These are phyloP conservation scores for Mesaphorura yosii DNA, from an alignment of 1,140 invertebrate genomes.

Conservation along the genomic window DNA sequence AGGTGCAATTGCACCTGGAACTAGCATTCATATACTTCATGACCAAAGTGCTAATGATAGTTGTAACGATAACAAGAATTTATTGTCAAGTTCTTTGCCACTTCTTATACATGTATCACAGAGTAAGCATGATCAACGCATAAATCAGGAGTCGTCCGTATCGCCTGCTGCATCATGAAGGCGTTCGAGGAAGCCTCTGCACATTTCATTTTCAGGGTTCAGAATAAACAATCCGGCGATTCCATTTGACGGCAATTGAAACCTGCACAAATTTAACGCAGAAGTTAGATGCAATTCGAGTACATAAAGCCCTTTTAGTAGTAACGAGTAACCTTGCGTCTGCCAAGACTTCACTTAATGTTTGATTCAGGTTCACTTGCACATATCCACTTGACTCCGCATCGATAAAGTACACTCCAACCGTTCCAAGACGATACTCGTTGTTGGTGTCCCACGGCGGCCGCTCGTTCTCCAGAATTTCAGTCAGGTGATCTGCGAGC, in stretches of 20 bases:
- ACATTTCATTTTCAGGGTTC: slow-evolving; percentile 13
- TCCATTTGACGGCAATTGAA: slow-evolving; percentile 16
- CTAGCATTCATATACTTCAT: too few relatives aligned
- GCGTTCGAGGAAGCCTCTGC: slow-evolving; percentile 3
- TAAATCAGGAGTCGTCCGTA: too few relatives aligned
- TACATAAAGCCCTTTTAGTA: background rate
- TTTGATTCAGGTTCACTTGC: slow-evolving; percentile 32
- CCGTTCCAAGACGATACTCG: slow-evolving; percentile 51
- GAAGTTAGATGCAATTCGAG: background rate
- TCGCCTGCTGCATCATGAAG: background rate
- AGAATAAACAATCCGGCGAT: slow-evolving; percentile 19
- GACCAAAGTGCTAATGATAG: too few relatives aligned
- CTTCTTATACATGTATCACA: too few relatives aligned
- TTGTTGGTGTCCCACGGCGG: slow-evolving; percentile 61
- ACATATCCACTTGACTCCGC: slow-evolving; percentile 50
- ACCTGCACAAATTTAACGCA: slow-evolving; percentile 8
- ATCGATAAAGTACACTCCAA: slow-evolving; percentile 73
- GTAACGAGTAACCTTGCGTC: slow-evolving; percentile 4
- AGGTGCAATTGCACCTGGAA: too few relatives aligned
- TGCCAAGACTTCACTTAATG: slow-evolving; percentile 2
- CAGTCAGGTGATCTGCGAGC: slow-evolving; percentile 56
- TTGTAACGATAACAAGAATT: too few relatives aligned
- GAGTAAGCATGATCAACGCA: too few relatives aligned
- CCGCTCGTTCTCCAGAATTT: slow-evolving; percentile 54
- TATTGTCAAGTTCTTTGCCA: too few relatives aligned